Conservation (phyloP, 1,140 invertebrate species). For the Metaphire vulgaris region DNA sequence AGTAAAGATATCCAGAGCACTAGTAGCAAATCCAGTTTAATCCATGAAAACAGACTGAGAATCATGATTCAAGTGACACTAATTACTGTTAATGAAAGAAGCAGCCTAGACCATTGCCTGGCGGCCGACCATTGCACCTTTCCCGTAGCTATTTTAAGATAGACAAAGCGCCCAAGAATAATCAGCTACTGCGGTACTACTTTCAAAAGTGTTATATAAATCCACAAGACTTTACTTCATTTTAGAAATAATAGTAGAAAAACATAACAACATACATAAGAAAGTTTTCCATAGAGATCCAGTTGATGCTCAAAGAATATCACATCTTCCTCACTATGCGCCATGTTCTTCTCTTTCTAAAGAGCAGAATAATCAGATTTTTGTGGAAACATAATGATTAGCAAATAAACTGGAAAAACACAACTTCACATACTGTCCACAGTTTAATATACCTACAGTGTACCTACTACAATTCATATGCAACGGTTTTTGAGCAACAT, state of each 20-base stretch:
- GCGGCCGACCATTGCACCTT: too few relatives aligned
- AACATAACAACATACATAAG: conserved; percentile 45
- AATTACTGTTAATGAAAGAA: neutral
- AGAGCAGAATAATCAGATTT: too few relatives aligned
- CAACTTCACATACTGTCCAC: neutral
- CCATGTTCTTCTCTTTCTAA: neutral
- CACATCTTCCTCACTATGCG: conserved; percentile 36
- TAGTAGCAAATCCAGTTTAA: too few relatives aligned
- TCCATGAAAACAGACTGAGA: neutral
- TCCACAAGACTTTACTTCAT: too few relatives aligned
- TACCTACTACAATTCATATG: neutral
- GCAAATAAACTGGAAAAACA: neutral
- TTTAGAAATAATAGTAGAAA: too few relatives aligned
- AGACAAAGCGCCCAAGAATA: too few relatives aligned
- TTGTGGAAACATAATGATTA: too few relatives aligned
- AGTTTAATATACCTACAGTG: neutral
- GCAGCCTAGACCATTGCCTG: too few relatives aligned
- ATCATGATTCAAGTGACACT: neutral
- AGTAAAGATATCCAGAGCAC: neutral
- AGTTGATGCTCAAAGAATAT: conserved; percentile 46
- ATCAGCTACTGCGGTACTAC: too few relatives aligned
- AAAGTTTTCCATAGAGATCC: conserved; percentile 45
- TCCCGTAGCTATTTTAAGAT: too few relatives aligned
- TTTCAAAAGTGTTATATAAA: too few relatives aligned
- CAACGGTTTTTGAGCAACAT: neutral